Evolutionary conservation across 92 coral and sea anemone species (phyloP).

Genomic region (Actinostola sp.): DNA sequence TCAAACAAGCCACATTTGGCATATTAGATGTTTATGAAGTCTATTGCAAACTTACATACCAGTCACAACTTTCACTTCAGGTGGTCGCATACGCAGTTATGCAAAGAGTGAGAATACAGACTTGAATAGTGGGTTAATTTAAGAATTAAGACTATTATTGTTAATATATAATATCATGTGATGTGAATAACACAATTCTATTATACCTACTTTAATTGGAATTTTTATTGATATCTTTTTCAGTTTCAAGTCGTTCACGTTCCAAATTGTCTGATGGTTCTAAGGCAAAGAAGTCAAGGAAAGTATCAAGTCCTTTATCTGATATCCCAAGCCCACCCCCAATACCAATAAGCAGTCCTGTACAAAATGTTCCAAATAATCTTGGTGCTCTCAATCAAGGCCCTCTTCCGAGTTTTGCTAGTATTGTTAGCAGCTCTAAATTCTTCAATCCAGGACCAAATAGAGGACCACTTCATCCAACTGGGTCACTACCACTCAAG

Average conservation of each 20-base stretch:
- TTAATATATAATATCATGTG: too few species aligned
- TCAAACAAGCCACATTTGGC: too few species aligned
- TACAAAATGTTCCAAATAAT: slow-evolving; percentile 88
- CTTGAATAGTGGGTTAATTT: too few species aligned
- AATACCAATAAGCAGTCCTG: slow-evolving; percentile 69
- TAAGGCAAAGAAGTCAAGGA: slow-evolving; percentile 45
- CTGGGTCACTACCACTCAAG: slow-evolving; percentile 28
- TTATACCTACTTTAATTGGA: too few species aligned
- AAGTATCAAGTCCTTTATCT: slow-evolving; percentile 46
- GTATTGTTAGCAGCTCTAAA: slow-evolving; percentile 86
- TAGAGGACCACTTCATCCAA: slow-evolving; percentile 47
- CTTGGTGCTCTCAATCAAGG: slow-evolving; percentile 75
- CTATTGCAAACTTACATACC: too few species aligned
- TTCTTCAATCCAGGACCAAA: slow-evolving; percentile 77
- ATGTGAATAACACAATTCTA: background rate
- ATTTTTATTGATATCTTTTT: slow-evolving; percentile 3
- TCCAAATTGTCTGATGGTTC: slow-evolving; percentile 23
- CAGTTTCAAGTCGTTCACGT: slow-evolving; percentile 36
- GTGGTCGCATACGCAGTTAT: too few species aligned
- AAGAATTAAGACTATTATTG: too few species aligned
- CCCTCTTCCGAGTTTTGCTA: slow-evolving; percentile 89
- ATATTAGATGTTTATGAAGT: too few species aligned
- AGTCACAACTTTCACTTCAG: too few species aligned
- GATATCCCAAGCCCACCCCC: slow-evolving; percentile 52
- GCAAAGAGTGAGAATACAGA: too few species aligned